Conservation (phyloP, 2,113 vertebrate genomes). For the Suricata suricatta region DNA sequence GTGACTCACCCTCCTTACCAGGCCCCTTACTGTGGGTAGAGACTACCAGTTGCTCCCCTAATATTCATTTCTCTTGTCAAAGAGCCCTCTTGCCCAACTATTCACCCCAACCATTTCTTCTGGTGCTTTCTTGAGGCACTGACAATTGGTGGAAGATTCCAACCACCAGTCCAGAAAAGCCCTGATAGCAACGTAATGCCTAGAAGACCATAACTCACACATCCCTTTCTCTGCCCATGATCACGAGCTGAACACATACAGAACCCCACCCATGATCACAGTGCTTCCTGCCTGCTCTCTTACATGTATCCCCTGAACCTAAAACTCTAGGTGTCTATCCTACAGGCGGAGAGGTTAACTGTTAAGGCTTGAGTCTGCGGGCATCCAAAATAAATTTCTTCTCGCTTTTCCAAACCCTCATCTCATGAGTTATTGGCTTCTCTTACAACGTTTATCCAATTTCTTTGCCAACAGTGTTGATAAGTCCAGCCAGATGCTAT, state of each 20-base stretch:
- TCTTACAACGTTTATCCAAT: not conserved
- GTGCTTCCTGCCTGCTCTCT: no score
- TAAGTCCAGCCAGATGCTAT: not conserved
- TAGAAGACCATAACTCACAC: not conserved
- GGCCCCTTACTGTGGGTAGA: not conserved
- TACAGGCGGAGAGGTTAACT: not conserved
- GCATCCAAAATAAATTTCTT: not conserved
- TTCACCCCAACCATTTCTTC: not conserved
- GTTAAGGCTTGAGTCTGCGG: not conserved
- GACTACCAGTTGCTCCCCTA: not conserved
- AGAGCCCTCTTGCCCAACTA: not conserved
- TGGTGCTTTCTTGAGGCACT: not conserved
- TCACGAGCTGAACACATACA: no score
- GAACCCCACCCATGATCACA: no score
- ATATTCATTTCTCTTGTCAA: not conserved
- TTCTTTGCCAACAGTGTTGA: not conserved
- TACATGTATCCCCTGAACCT: not conserved
- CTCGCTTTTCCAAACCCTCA: not conserved
- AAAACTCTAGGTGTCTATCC: not conserved
- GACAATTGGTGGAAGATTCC: not conserved
- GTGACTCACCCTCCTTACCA: not conserved
- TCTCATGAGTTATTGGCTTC: not conserved
- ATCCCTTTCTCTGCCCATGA: not conserved
- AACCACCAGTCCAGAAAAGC: not conserved
- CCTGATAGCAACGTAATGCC: not conserved